Evolutionary conservation across 2,113 vertebrate genomes (phyloP).

Genomic region (Taxidea taxus): DNA sequence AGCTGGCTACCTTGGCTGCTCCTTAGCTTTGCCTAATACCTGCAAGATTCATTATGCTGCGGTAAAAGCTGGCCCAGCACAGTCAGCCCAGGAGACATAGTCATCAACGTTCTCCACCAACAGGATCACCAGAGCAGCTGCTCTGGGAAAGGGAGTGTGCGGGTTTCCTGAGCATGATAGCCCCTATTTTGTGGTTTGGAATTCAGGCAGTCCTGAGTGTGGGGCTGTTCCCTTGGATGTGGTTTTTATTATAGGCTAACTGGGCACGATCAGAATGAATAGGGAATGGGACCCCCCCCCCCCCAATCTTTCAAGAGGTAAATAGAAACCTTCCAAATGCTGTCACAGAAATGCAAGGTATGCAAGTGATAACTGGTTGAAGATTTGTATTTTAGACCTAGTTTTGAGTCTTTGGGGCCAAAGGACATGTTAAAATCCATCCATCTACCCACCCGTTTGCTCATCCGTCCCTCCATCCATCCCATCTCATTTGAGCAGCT

Average conservation of each 20-base stretch:
- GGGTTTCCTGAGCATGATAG: neutral
- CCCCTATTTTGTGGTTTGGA: neutral
- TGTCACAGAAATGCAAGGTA: neutral
- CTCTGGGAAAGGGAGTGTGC: neutral
- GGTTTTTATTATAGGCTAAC: neutral
- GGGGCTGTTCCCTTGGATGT: neutral
- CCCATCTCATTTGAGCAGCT: neutral
- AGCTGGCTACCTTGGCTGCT: neutral
- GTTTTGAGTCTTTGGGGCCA: neutral
- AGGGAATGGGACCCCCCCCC: neutral
- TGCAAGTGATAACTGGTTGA: neutral
- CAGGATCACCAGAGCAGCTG: neutral
- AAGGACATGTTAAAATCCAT: neutral
- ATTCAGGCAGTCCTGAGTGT: neutral
- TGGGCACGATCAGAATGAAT: neutral
- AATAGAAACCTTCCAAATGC: neutral
- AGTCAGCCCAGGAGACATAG: neutral
- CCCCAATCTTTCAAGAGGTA: neutral
- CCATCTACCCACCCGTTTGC: neutral
- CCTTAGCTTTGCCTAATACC: neutral
- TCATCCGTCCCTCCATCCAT: neutral
- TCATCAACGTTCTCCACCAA: neutral
- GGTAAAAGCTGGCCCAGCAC: neutral
- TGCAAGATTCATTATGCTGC: slow-evolving; percentile 13
- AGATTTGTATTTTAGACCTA: neutral